These are phyloP conservation scores for Eulithis testata DNA, from an alignment of 2,888 invertebrate genomes.

Conservation along the genomic window DNA sequence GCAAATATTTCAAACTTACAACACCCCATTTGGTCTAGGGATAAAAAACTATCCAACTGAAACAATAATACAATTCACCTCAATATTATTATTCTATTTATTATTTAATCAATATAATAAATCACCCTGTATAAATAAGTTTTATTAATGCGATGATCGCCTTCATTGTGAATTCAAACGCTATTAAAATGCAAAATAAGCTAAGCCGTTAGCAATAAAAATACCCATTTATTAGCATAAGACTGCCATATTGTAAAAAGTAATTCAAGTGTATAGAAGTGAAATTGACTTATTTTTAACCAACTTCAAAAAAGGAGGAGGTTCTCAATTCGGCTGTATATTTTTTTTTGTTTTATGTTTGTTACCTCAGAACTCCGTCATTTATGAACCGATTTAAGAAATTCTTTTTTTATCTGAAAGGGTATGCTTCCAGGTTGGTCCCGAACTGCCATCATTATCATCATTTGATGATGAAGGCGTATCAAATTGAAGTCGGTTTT, in stretches of 20 bases:
- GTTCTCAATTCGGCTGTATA: too few species aligned
- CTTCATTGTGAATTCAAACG: background rate
- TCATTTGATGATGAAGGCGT: too few species aligned
- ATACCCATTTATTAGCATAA: constrained; percentile 18
- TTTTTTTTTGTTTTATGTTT: too few species aligned
- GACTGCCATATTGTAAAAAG: background rate
- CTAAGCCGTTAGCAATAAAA: constrained; percentile 14
- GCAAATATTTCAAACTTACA: background rate
- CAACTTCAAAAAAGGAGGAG: too few species aligned
- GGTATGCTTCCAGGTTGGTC: too few species aligned
- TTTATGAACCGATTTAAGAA: too few species aligned
- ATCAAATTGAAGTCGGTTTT: too few species aligned
- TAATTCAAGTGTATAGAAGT: constrained; percentile 3
- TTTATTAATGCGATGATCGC: constrained; percentile 1
- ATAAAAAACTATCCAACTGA: background rate
- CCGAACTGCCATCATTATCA: too few species aligned
- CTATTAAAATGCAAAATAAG: constrained; percentile 22
- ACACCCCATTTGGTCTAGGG: too few species aligned
- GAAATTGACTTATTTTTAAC: background rate
- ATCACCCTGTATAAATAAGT: background rate
- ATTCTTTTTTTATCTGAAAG: too few species aligned
- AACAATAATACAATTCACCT: background rate
- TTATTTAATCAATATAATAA: background rate
- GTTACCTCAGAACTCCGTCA: too few species aligned
- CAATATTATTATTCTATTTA: too few species aligned